phyloP scores from a whole-genome alignment of 2,797 vertebrate genomes.

The Hoplostethus mediterraneus region DNA sequence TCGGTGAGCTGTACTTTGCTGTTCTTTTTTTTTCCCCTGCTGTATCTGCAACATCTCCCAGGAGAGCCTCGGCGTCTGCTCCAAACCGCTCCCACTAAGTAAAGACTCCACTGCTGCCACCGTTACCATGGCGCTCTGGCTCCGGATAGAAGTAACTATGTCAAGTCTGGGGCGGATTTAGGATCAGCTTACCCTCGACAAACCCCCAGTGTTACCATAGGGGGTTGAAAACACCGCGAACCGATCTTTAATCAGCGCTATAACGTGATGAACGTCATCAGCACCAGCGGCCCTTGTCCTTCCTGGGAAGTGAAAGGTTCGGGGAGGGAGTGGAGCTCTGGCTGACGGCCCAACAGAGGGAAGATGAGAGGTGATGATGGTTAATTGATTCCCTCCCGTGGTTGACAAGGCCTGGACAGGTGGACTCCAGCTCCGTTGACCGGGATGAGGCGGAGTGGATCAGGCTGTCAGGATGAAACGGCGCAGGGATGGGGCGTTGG shows the following conservation, averaged over 20 bases:
- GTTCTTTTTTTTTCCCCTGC: neutral
- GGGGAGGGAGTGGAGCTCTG: conserved; percentile 33
- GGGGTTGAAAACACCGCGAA: conserved; percentile 33
- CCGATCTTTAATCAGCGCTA: conserved; percentile 50
- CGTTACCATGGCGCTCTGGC: conserved; percentile 22
- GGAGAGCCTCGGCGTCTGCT: conserved; percentile 20
- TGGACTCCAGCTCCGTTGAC: conserved; percentile 67
- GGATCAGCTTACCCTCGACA: conserved; percentile 25
- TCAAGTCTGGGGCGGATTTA: conserved; percentile 37
- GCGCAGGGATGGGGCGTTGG: conserved; percentile 51
- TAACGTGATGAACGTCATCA: conserved; percentile 32
- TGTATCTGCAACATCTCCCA: conserved; percentile 37
- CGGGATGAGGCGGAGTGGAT: conserved; percentile 60
- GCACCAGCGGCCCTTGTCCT: conserved; percentile 30
- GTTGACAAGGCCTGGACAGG: conserved; percentile 61
- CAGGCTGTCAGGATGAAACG: conserved; percentile 66
- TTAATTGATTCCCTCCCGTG: conserved; percentile 74
- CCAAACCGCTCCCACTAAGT: conserved; percentile 49
- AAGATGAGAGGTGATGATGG: conserved; percentile 67
- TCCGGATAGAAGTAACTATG: conserved; percentile 19
- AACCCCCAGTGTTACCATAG: conserved; percentile 29
- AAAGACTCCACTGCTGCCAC: conserved; percentile 31
- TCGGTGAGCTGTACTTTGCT: conserved; percentile 27
- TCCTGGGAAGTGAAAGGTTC: conserved; percentile 23
- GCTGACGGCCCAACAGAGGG: conserved; percentile 43